A percentile compares a stretch with the other conserved stretches of the same genome.
Evolutionary conservation across 2,797 vertebrate species (phyloP).

Genomic region (Artibeus lituratus): DNA sequence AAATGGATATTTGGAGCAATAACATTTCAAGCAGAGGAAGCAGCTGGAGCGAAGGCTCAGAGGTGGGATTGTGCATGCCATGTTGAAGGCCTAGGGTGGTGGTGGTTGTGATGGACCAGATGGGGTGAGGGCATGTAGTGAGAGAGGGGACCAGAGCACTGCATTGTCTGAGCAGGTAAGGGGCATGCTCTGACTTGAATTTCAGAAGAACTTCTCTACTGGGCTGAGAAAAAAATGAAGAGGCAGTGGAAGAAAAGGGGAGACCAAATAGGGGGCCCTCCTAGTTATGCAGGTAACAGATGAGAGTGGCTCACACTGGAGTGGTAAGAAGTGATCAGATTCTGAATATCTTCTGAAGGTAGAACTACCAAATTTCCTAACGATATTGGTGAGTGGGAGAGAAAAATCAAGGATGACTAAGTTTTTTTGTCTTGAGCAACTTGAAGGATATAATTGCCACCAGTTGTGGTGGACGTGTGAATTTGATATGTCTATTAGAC

Average conservation of each 20-base stretch:
- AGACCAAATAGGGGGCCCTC: neutral
- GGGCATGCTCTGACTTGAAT: neutral
- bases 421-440: neutral
- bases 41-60: no score
- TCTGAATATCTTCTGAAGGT: neutral
- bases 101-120: neutral
- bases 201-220: neutral
- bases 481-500: no score
- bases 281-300: neutral
- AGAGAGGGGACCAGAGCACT: neutral
- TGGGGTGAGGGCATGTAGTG: no score
- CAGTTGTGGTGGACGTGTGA: neutral
- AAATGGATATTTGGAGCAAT: neutral
- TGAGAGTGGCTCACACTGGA: neutral
- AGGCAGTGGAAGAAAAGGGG: neutral
- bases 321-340: neutral
- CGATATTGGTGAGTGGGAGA: neutral
- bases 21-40: neutral
- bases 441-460: neutral
- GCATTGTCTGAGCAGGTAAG: neutral
- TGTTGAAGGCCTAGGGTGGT: neutral
- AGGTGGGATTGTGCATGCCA: rapidly evolving
- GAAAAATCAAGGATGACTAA: neutral
- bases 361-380: neutral
- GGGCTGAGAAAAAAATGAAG: neutral